Base-by-base conservation (phyloP, 2,797 vertebrate genomes). In the Poecilia gillii region DNA sequence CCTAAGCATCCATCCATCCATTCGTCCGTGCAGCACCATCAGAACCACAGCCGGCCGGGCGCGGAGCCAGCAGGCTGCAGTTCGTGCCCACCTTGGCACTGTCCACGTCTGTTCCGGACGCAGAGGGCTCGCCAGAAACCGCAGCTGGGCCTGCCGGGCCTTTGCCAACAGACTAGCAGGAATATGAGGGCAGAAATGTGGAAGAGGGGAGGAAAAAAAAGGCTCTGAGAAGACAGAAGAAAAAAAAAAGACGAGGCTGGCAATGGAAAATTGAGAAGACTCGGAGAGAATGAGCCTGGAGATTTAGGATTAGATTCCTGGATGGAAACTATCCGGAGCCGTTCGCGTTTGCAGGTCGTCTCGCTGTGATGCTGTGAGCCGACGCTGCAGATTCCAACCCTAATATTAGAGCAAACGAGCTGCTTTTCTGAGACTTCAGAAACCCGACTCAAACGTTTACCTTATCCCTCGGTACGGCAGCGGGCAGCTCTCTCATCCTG, bases 51-150 rank as follows among this genome's bases (percentile, higher is more conserved):
- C 79, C 82, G 81, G 74, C 53, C 77, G 75, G 75, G 51, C 83
- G 47, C 76, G 49, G 73, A 94, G 88, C 88, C 88, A 85, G 86
- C 84, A 89, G 92, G 88, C 89, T 83, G 88, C 77, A 68, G 72
- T 92, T 92, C 88, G 93, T 86, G 94, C 97, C 98, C 97, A 99
- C 98, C 98, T 99, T 99, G 90, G 92, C 89, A 95, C 96, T 93
- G 93, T 99, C 97, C 94, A 95, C 93, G 94, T 98, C 98, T 96
- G 94, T 91, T 92, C 91, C 93, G 87, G 88, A 94, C 92, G 94
- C 91, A 93, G 84, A 87, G 91, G 95, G 91, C 94, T 99, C 97
- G 90, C 96, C 97, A 95, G 97, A 95, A 90, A 95, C 95, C 92
- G 94, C 94, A 95, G 96, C 84, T 92, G 96, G 96, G 90, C 95